Evolutionary conservation across 2,113 vertebrate genomes (phyloP).

Genomic region (Leiothrix lutea): DNA sequence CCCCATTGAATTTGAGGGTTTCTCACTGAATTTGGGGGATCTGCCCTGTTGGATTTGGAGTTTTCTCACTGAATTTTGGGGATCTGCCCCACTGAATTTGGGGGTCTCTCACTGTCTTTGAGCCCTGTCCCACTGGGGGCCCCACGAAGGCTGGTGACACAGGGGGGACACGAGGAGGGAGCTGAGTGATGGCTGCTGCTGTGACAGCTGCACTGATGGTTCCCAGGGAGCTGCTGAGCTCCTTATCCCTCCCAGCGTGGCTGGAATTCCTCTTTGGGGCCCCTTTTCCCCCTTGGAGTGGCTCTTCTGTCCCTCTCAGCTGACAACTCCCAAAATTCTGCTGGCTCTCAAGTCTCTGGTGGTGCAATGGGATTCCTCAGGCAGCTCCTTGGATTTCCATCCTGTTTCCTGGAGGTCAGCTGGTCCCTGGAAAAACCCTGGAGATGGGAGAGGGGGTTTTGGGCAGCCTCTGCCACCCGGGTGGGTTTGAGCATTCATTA

Average conservation of each 20-base stretch:
- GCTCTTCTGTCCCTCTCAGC: background rate
- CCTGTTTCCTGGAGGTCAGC: accelerated
- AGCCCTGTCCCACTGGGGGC: too few relatives aligned
- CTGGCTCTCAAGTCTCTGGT: background rate
- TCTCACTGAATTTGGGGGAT: too few relatives aligned
- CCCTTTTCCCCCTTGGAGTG: accelerated
- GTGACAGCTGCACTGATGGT: background rate
- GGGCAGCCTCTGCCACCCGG: accelerated
- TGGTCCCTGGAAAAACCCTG: background rate
- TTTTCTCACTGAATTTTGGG: too few relatives aligned
- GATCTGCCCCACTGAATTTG: too few relatives aligned
- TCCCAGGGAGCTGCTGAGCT: background rate
- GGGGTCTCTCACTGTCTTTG: too few relatives aligned
- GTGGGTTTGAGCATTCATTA: background rate
- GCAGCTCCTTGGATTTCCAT: background rate
- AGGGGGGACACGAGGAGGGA: background rate
- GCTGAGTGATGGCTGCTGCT: background rate
- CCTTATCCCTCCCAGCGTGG: background rate
- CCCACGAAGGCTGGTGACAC: background rate
- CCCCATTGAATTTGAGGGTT: too few relatives aligned
- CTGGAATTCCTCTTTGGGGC: background rate
- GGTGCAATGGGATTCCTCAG: background rate
- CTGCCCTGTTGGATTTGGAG: too few relatives aligned
- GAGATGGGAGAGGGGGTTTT: background rate
- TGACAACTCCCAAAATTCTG: background rate